A percentile compares a stretch with the other conserved stretches of the same genome.
Conservation (phyloP, 64 coral and sea anemone species). For the Pachyseris speciosa region DNA sequence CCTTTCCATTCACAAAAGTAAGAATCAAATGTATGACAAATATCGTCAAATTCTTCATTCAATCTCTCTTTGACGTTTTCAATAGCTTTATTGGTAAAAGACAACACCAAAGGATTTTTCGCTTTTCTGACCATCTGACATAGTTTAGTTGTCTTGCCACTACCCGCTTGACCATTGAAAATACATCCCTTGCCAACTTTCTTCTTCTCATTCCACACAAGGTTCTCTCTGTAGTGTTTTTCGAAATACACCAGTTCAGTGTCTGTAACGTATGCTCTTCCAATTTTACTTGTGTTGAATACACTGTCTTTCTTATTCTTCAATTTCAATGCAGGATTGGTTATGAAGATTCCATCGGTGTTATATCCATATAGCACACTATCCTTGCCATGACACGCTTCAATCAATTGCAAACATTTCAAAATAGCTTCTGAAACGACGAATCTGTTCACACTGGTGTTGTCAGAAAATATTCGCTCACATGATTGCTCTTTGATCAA, state of each 20-base stretch:
- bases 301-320: not conserved
- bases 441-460: slow-evolving; percentile 37
- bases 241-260: not conserved
- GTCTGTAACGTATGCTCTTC: slow-evolving; percentile 5
- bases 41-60: not conserved
- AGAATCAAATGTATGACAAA: slow-evolving; percentile 35
- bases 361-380: not conserved
- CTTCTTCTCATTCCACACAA: not conserved
- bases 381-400: not conserved
- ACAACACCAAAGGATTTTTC: not conserved
- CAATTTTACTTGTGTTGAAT: not conserved
- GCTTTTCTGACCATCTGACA: slow-evolving; percentile 33
- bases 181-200: not conserved
- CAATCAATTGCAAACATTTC: not conserved
- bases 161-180: slow-evolving; percentile 18
- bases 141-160: slow-evolving; percentile 12
- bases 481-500: not conserved
- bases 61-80: not conserved
- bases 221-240: slow-evolving; percentile 39
- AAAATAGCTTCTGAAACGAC: slow-evolving; percentile 42
- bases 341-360: not conserved
- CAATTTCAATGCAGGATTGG: not conserved
- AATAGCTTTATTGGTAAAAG: not conserved
- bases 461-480: not conserved
- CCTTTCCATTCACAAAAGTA: slow-evolving; percentile 47